Base-by-base conservation (phyloP, 2,797 vertebrate genomes). In the Scleropages formosus region DNA sequence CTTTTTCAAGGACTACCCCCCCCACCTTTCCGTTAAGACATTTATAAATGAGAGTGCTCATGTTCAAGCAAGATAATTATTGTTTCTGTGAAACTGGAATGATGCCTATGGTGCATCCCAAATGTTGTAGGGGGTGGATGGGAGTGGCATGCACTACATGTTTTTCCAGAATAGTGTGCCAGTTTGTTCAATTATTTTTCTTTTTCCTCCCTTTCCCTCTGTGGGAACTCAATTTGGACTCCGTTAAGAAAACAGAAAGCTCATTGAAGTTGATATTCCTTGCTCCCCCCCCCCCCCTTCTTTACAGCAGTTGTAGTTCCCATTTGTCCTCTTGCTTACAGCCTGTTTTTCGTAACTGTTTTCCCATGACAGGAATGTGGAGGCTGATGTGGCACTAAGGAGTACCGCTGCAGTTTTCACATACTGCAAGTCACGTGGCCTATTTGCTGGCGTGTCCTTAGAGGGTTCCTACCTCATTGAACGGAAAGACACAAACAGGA, bases 401-500 rank as follows among this genome's bases (percentile, higher is more conserved):
- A 98, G 96, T 78, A 90, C 95, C 0, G 94, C 97, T 0, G 96
- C 97, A 0, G 94, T 99, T 73, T 99, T 94, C 59, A 97, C 96
- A 0, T 99, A 99, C 85, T 98, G 96, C 85, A 90, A 90, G 27
- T 99, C 97, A 64, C 89, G 96, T 65, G 97, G 97, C 0, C 83
- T 99, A 71, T 99, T 99, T 18, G 97, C 96, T 0, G 97, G 97
- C 0, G 89, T 99, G 18, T 98, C 97, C 15, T 83, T 99, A 64
- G 96, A 98, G 84, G 97, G 97, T 7, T 96, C 95, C 7, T 96
- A 91, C 79, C 89, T 99, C 71, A 94, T 98, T 8, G 96, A 99
- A 82, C 94, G 97, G 84, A 98, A 98, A 78, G 97, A 99, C 12
- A 94, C 97, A 44, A 99, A 99, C 85, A 92, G 94, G 85, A 99